Evolutionary conservation across 2,888 invertebrate genomes (phyloP).

Genomic region (Luffia ferchaultella): DNA sequence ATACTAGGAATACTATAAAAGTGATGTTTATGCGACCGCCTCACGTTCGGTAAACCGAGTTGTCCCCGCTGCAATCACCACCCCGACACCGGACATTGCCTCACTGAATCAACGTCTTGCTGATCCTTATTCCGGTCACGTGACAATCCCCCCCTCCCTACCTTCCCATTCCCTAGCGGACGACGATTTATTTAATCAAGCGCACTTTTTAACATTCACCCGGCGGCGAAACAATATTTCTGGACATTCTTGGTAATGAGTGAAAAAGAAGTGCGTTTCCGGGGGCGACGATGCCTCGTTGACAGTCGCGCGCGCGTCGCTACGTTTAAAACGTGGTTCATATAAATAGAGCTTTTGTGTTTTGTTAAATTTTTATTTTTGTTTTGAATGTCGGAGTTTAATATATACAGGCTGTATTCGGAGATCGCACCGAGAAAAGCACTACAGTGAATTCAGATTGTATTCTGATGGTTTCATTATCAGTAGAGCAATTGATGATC

Average conservation of each 20-base stretch:
- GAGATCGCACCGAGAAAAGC: no score
- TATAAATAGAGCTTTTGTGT: no score
- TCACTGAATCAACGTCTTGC: not conserved
- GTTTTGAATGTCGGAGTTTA: no score
- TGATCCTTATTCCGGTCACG: constrained; percentile 38
- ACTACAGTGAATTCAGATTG: no score
- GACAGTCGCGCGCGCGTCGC: not conserved
- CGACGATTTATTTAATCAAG: constrained; percentile 61
- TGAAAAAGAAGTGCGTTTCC: not conserved
- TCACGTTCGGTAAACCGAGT: not conserved
- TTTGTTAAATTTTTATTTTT: no score
- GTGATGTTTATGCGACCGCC: not conserved
- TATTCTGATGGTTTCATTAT: no score
- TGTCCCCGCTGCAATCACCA: not conserved
- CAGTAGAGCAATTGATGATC: no score
- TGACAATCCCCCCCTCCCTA: constrained; percentile 9
- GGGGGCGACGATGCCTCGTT: not conserved
- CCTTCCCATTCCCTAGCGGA: constrained; percentile 2
- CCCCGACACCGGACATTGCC: not conserved
- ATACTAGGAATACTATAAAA: no score
- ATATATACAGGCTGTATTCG: no score
- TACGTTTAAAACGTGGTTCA: no score
- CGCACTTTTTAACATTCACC: constrained; percentile 56
- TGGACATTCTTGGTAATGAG: constrained; percentile 1
- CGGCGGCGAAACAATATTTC: constrained; percentile 40